Percentiles rank a stretch among this genome's conserved stretches.
phyloP scores from a whole-genome alignment of 2,797 vertebrate species.

The Amazona ochrocephala region DNA sequence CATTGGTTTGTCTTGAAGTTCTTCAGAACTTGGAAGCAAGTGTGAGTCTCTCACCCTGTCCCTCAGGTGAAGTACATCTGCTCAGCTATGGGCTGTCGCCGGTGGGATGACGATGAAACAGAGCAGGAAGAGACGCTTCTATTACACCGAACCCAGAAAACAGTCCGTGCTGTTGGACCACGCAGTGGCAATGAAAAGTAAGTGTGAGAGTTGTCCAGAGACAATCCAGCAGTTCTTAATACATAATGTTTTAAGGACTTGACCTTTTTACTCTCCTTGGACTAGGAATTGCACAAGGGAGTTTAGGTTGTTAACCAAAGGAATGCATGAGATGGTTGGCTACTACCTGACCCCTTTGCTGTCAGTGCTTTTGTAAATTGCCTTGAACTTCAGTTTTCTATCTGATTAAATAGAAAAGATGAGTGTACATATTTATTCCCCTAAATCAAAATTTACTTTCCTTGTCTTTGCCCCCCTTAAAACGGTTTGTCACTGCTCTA shows the following conservation, averaged over 20 bases:
- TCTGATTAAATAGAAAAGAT: neutral
- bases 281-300: neutral
- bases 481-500: neutral
- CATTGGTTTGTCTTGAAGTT: neutral
- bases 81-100: constrained; percentile 92
- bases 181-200: constrained; percentile 95
- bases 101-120: constrained; percentile 87
- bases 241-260: neutral
- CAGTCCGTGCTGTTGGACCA: constrained; percentile 92
- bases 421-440: neutral
- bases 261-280: neutral
- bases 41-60: neutral
- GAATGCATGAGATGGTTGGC: neutral
- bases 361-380: neutral
- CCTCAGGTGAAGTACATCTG: constrained; percentile 93
- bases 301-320: neutral
- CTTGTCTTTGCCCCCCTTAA: neutral
- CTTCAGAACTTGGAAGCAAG: neutral
- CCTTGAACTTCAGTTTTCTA: neutral
- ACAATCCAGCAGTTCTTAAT: rapidly evolving
- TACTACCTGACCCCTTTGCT: neutral
- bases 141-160: constrained; percentile 95
- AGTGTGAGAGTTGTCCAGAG: constrained; percentile 27
- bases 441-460: neutral
- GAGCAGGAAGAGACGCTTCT: constrained; percentile 91